A percentile compares a stretch with the other conserved stretches of the same genome.
phyloP scores from a whole-genome alignment of 2,113 vertebrate species.

The Actenoides lindsayi region DNA sequence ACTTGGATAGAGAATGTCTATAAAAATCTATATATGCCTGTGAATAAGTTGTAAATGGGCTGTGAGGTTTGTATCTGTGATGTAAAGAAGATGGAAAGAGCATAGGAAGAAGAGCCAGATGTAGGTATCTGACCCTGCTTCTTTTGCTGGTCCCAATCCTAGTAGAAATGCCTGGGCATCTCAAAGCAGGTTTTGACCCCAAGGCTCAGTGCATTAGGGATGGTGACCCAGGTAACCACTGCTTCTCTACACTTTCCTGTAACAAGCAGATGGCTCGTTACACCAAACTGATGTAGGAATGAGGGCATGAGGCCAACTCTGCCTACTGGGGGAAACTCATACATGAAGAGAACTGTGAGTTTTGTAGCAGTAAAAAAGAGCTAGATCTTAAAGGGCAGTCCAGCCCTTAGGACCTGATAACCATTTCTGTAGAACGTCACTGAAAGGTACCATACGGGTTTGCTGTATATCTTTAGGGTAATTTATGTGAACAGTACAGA shows the following conservation, averaged over 20 bases:
- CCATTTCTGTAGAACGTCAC: background rate
- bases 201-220: background rate
- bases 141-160: background rate
- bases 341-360: background rate
- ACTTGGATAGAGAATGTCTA: background rate
- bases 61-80: background rate
- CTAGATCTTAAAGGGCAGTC: background rate
- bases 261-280: accelerated
- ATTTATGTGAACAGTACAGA: background rate
- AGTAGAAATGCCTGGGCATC: background rate
- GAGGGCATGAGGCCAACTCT: background rate
- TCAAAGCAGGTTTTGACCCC: background rate
- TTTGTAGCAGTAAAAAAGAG: background rate
- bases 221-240: background rate
- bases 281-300: background rate
- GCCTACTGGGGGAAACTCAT: background rate
- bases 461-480: background rate
- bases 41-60: background rate
- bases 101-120: background rate
- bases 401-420: background rate
- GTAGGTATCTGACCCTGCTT: background rate
- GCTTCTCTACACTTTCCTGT: background rate
- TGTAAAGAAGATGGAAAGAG: background rate
- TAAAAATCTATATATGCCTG: background rate
- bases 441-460: background rate